These are phyloP conservation scores for Hystrix brachyura DNA, from an alignment of 2,113 vertebrate genomes.

Conservation along the genomic window DNA sequence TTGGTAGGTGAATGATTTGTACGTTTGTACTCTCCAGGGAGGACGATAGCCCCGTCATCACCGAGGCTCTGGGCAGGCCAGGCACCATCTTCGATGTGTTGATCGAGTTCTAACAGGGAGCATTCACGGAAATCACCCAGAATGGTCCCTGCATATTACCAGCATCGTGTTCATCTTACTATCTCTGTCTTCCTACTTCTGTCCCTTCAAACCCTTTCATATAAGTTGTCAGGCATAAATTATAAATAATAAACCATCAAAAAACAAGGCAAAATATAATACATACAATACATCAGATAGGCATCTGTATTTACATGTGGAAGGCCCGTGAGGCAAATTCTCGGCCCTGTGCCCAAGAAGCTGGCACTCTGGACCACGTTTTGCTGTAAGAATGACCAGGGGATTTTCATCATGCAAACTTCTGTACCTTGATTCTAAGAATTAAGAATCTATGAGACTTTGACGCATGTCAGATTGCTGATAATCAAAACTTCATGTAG, in stretches of 20 bases:
- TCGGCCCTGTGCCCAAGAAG: neutral
- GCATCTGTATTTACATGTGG: neutral
- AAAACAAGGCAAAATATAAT: slow-evolving; percentile 7
- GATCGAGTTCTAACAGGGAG: neutral
- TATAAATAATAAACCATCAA: neutral
- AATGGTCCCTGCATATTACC: neutral
- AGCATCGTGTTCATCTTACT: neutral
- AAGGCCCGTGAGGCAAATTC: neutral
- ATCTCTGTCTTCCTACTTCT: neutral
- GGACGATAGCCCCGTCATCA: neutral
- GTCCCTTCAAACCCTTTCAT: neutral
- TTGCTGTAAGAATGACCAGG: neutral
- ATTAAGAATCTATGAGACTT: neutral
- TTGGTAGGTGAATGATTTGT: neutral
- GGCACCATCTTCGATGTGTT: neutral
- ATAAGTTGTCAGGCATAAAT: slow-evolving; percentile 3
- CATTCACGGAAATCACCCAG: neutral
- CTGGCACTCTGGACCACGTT: neutral
- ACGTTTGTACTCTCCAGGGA: neutral
- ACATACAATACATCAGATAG: neutral
- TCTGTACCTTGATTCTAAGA: neutral
- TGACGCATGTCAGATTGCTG: neutral
- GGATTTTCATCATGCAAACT: neutral
- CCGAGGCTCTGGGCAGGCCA: neutral
- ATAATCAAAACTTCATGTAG: neutral